Conservation (phyloP, 1,140 invertebrate species). For the Drosophila aff. region DNA sequence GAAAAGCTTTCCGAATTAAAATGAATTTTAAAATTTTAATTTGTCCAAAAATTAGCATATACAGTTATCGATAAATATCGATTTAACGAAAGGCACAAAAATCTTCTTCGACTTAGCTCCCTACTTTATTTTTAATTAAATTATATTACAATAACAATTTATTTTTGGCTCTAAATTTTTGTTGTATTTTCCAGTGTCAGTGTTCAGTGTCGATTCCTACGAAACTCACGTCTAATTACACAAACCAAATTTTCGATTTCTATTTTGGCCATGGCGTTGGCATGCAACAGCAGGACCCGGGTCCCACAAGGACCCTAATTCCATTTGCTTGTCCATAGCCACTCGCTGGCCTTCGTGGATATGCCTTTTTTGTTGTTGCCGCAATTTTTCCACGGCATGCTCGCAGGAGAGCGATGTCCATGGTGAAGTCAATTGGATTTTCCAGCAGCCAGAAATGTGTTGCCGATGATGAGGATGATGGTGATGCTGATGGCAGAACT, state of each 20-base stretch:
- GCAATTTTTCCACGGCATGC: slow-evolving; percentile 12
- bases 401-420: slow-evolving; percentile 23
- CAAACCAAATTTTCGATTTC: slow-evolving; percentile 50
- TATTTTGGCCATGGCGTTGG: slow-evolving; percentile 42
- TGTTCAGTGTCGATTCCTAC: slow-evolving; percentile 4
- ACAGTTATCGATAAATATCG: too few species aligned
- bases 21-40: too few species aligned
- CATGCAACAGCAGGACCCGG: slow-evolving; percentile 10
- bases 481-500: slow-evolving; percentile 16
- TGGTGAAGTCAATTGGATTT: slow-evolving; percentile 49
- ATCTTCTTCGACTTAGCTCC: too few species aligned
- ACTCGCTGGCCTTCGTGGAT: not conserved
- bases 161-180: too few species aligned
- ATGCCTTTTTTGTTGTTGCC: not conserved
- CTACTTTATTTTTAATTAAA: too few species aligned
- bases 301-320: slow-evolving; percentile 54
- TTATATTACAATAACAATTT: too few species aligned
- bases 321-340: slow-evolving; percentile 44
- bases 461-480: slow-evolving; percentile 5
- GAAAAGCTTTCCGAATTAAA: not conserved
- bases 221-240: slow-evolving; percentile 63
- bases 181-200: not conserved
- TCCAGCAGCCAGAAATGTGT: slow-evolving; percentile 18
- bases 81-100: too few species aligned
- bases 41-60: too few species aligned